These are phyloP conservation scores for Cervus canadensis DNA, from an alignment of 2,113 vertebrate genomes.

Conservation along the genomic window DNA sequence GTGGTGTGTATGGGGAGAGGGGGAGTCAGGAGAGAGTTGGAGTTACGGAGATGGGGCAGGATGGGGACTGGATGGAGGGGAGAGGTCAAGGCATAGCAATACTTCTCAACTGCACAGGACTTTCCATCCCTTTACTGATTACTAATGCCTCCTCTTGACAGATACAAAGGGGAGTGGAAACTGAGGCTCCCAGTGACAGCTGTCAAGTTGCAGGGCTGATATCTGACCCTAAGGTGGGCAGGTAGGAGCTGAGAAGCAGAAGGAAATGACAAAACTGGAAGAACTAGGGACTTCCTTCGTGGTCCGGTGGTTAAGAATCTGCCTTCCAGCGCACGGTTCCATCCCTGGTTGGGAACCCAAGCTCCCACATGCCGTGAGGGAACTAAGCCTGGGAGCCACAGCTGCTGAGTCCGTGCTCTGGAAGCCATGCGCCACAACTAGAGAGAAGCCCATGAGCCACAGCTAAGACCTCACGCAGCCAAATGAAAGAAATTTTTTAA, in stretches of 20 bases:
- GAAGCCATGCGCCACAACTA: background rate
- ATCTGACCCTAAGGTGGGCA: background rate
- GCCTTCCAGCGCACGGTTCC: background rate
- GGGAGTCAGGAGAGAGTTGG: background rate
- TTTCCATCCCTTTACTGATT: background rate
- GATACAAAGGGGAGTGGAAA: background rate
- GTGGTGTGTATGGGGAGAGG: accelerated
- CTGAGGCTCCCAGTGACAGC: background rate
- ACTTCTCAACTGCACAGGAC: background rate
- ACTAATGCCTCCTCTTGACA: background rate
- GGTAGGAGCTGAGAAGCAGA: background rate
- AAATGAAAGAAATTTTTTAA: background rate
- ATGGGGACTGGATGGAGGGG: background rate
- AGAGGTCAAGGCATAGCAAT: background rate
- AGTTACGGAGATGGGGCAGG: background rate
- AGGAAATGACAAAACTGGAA: background rate
- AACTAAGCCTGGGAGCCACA: background rate
- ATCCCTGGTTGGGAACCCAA: background rate
- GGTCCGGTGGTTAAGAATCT: background rate
- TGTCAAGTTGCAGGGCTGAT: background rate
- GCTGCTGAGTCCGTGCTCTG: background rate
- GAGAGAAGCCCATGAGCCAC: background rate
- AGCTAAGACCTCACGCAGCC: background rate
- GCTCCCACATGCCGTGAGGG: background rate
- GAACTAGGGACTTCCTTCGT: background rate